Evolutionary conservation across 2,888 invertebrate genomes (phyloP).

Genomic region (Lasiommata megera): DNA sequence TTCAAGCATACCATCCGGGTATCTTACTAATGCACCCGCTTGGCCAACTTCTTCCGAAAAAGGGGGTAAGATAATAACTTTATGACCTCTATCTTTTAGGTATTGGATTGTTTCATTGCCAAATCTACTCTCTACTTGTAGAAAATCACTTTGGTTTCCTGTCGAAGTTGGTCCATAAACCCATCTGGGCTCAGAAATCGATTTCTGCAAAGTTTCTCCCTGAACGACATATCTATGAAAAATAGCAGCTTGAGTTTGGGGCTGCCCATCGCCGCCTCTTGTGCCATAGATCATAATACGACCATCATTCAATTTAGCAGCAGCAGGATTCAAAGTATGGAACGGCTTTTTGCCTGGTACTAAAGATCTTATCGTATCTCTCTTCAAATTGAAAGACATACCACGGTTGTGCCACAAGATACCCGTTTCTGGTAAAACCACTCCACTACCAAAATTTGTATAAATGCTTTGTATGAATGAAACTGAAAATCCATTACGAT

Average conservation of each 20-base stretch:
- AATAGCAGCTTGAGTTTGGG: slow-evolving; percentile 69
- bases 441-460: slow-evolving; percentile 59
- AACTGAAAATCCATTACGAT: slow-evolving; percentile 66
- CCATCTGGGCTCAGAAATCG: slow-evolving; percentile 63
- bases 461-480: slow-evolving; percentile 72
- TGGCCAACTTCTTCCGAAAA: slow-evolving; percentile 55
- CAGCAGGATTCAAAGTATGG: slow-evolving; percentile 67
- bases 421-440: slow-evolving; percentile 64
- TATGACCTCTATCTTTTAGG: slow-evolving; percentile 57
- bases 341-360: slow-evolving; percentile 68
- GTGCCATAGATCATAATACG: slow-evolving; percentile 65
- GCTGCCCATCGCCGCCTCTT: slow-evolving; percentile 68
- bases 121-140: slow-evolving; percentile 62
- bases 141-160: slow-evolving; percentile 35
- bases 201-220: slow-evolving; percentile 50
- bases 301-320: slow-evolving; percentile 64
- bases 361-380: slow-evolving; percentile 49
- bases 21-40: slow-evolving; percentile 63
- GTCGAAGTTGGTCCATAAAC: slow-evolving; percentile 51
- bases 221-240: slow-evolving; percentile 70
- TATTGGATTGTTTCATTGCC: slow-evolving; percentile 50
- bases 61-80: slow-evolving; percentile 45
- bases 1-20: slow-evolving; percentile 59
- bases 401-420: slow-evolving; percentile 72
- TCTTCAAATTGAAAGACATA: slow-evolving; percentile 50